These are phyloP conservation scores for Gisinianus flammeolus DNA, from an alignment of 2,888 invertebrate species.

Conservation along the genomic window DNA sequence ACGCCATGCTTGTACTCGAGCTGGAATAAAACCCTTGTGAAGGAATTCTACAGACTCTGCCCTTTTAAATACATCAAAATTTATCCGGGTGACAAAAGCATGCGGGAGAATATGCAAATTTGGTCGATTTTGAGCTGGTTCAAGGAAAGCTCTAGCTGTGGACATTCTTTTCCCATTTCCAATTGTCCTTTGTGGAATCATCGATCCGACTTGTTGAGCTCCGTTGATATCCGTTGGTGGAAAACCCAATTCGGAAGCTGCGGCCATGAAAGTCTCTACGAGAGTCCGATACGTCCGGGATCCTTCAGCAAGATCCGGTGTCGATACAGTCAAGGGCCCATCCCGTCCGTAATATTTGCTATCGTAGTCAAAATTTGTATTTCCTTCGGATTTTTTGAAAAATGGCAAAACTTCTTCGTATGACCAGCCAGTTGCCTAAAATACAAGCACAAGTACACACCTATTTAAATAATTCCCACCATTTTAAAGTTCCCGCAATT, in stretches of 20 bases:
- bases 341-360: background rate
- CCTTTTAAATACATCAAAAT: background rate
- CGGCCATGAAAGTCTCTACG: background rate
- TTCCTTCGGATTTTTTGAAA: conserved; percentile 4
- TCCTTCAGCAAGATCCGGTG: background rate
- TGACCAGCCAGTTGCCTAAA: background rate
- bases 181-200: background rate
- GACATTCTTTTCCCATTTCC: background rate
- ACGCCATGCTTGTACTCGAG: background rate
- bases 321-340: background rate
- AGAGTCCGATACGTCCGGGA: background rate
- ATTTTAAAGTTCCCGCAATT: no score
- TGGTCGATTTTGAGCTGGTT: background rate
- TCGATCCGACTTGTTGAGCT: background rate
- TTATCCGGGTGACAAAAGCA: background rate
- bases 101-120: background rate
- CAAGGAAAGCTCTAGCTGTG: conserved; percentile 6
- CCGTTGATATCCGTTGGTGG: background rate
- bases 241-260: background rate
- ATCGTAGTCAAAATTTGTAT: background rate
- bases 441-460: no score
- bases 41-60: conserved; percentile 4
- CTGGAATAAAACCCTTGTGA: background rate
- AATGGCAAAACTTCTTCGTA: conserved; percentile 7
- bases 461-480: no score